Percentiles rank a stretch among this genome's conserved stretches.
phyloP scores from a whole-genome alignment of 2,113 vertebrate species.

The sheep (Ovis aries) region DNA sequence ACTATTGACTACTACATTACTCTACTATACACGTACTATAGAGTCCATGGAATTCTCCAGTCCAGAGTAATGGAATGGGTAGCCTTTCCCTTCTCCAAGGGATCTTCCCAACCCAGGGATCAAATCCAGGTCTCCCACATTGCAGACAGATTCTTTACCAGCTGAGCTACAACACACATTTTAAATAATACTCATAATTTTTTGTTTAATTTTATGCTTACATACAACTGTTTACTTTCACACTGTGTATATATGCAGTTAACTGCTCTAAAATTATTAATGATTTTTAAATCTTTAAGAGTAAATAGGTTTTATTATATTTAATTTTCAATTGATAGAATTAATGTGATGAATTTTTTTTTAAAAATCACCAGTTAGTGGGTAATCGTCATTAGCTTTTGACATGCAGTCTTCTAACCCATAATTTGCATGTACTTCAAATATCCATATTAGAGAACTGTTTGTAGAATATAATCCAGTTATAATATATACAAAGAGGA shows the following conservation, averaged over 20 bases:
- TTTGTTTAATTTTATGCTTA: neutral
- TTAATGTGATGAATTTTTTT: neutral
- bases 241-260: neutral
- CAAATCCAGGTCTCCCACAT: neutral
- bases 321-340: neutral
- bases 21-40: neutral
- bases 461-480: neutral
- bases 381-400: neutral
- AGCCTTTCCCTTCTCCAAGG: neutral
- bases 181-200: neutral
- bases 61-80: neutral
- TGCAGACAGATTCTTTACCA: neutral
- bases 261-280: neutral
- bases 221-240: neutral
- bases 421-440: neutral
- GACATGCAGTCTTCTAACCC: neutral
- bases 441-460: neutral
- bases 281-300: neutral
- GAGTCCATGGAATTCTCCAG: neutral
- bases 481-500: neutral
- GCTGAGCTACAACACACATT: neutral
- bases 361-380: neutral
- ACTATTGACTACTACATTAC: neutral
- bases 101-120: neutral
- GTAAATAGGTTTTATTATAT: neutral